Conservation (phyloP, 2,888 invertebrate genomes). For the Mycogona germanica region DNA sequence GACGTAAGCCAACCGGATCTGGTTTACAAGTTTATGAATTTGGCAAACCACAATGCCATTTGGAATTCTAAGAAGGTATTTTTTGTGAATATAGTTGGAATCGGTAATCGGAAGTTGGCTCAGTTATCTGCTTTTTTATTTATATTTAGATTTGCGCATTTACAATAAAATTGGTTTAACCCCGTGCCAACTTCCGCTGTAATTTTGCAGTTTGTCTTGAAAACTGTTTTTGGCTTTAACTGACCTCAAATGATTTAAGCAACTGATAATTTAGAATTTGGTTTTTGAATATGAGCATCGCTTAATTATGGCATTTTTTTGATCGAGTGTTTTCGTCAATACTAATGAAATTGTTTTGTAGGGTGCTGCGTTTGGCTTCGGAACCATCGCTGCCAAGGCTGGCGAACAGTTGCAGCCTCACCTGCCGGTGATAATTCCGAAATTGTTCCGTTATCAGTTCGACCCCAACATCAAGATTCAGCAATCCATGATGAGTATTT, state of each 20-base stretch:
- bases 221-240: neutral
- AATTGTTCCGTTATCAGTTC: conserved; percentile 75
- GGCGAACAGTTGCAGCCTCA: conserved; percentile 69
- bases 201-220: no score
- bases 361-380: conserved; percentile 88
- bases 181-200: no score
- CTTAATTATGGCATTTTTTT: neutral
- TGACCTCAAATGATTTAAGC: neutral
- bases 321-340: neutral
- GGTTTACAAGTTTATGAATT: conserved; percentile 89
- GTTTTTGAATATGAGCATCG: conserved; percentile 4
- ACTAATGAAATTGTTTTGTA: conserved; percentile 28
- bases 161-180: no score
- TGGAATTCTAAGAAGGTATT: conserved; percentile 83
- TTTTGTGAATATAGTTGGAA: no score
- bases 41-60: conserved; percentile 85
- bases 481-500: conserved; percentile 85
- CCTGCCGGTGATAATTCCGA: conserved; percentile 72
- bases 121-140: no score
- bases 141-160: no score
- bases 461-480: conserved; percentile 88
- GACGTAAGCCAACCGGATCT: conserved; percentile 91
- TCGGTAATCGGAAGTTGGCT: no score
- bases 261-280: neutral
- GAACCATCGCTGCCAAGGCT: conserved; percentile 69